Evolutionary conservation across 2,797 vertebrate species (phyloP).

Genomic region (Myripristis murdjan): DNA sequence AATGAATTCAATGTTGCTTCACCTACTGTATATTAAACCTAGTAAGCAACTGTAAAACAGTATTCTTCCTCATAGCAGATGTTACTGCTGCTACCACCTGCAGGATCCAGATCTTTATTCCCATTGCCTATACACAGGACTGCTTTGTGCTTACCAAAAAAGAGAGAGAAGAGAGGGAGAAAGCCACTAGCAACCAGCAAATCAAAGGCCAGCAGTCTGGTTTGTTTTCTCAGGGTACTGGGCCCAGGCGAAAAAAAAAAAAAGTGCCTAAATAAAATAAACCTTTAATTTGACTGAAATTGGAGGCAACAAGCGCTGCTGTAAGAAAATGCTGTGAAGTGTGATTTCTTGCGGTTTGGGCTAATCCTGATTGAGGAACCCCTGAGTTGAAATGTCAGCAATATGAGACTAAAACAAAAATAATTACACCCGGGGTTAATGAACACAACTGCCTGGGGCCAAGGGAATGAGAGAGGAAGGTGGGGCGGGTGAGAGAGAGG

Average conservation of each 20-base stretch:
- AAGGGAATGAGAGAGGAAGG: conserved; percentile 42
- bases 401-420: conserved; percentile 87
- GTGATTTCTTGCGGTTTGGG: conserved; percentile 84
- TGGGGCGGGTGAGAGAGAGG: conserved; percentile 11
- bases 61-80: conserved; percentile 39
- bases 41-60: conserved; percentile 21
- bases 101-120: conserved; percentile 38
- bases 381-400: conserved; percentile 86
- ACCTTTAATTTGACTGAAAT: conserved; percentile 86
- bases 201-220: conserved; percentile 74
- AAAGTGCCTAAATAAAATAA: conserved; percentile 80
- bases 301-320: conserved; percentile 83
- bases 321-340: conserved; percentile 80
- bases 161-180: conserved; percentile 47
- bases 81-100: conserved; percentile 60
- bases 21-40: conserved; percentile 7
- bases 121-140: conserved; percentile 53
- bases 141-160: conserved; percentile 61
- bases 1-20: conserved; percentile 13
- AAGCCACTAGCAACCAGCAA: conserved; percentile 68
- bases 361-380: conserved; percentile 87
- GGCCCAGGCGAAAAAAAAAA: conserved; percentile 69
- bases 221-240: conserved; percentile 80
- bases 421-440: conserved; percentile 84
- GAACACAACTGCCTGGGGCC: conserved; percentile 77